Base-by-base conservation (phyloP, 2,888 invertebrate species). In the Torymus auratus region DNA sequence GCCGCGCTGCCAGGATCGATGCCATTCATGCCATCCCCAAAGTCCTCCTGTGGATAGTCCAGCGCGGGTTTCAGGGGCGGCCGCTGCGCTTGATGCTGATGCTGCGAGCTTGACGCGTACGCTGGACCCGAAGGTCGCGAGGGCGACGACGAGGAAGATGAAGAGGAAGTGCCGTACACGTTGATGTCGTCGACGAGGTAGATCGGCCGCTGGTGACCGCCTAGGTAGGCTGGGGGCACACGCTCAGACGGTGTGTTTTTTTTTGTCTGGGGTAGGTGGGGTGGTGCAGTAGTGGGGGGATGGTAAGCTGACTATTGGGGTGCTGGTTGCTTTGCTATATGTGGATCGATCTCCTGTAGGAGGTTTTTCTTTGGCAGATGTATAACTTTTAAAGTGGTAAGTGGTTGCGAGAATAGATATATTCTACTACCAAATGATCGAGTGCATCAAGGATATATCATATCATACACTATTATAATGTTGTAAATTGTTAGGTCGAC, bases 131-230 rank as follows among this genome's bases (percentile, higher is more conserved):
- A 12, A 11, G 17, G 11, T 10, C 65, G 78, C 4, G 74, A 74
- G 20, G 61, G 41, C 14, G 41, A 41, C 7, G 41, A 41, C 1
- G 41, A 41, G 7, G 41, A 28, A 7, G 28, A 28, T 2, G 28
- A 28, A 7, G 28, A 41, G 5, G 41, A 41, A 13, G 13, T n/a
- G 13, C 74, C 78, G 73, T 81, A 89, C 82, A 91, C 88, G 78
- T 86, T 86, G 67, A 91, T 91, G 83, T 92, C 94, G 61, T 92
- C 92, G 88, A 84, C 94, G 91, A 89, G 91, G 88, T 88, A 90
- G 17, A 77, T 60, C 13, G 80, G 79, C 1, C 80, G 80, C 83
- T 89, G 89, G 83, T 90, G 88, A 78, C 86, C 89, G 85, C 89
- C 53, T 15, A 87, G 78, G 88, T 89, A 83, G 20, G 70, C 78